Percentiles rank a stretch among this genome's conserved stretches.
Evolutionary conservation across 2,113 vertebrate species (phyloP).

Genomic region (Cynoglossus semilaevis): DNA sequence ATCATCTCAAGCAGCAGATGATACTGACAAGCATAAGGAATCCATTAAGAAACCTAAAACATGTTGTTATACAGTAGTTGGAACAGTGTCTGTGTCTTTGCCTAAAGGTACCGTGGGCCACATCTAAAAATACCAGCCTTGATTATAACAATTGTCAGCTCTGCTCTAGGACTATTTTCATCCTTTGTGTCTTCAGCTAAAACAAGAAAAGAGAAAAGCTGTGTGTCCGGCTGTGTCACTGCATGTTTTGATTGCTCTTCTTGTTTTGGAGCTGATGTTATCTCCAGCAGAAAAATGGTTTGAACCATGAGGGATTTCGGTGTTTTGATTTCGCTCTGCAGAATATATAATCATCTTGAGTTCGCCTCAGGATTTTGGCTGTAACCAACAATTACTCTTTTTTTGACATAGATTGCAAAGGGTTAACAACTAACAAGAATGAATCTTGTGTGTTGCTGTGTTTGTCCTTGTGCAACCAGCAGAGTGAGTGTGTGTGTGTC

Average conservation of each 20-base stretch:
- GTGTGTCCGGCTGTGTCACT: neutral
- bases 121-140: constrained; percentile 60
- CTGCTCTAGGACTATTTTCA: constrained; percentile 35
- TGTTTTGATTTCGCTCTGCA: neutral
- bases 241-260: neutral
- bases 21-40: too few species aligned
- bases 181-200: constrained; percentile 11
- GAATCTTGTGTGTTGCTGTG: constrained; percentile 3
- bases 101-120: constrained; percentile 20
- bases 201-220: constrained; percentile 8
- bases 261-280: constrained; percentile 1
- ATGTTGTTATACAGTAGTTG: too few species aligned
- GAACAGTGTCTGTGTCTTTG: constrained; percentile 12
- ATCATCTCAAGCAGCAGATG: too few species aligned
- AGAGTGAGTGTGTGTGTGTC: constrained; percentile 12
- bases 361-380: neutral
- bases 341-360: neutral
- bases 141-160: constrained; percentile 52
- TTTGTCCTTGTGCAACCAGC: neutral
- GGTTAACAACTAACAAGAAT: constrained; percentile 32
- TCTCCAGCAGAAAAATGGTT: neutral
- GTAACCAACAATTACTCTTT: too few species aligned
- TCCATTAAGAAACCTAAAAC: too few species aligned
- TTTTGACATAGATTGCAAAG: neutral
- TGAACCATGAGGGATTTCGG: neutral